Conservation (phyloP, 2,113 vertebrate species). For the Mustela nigripes region DNA sequence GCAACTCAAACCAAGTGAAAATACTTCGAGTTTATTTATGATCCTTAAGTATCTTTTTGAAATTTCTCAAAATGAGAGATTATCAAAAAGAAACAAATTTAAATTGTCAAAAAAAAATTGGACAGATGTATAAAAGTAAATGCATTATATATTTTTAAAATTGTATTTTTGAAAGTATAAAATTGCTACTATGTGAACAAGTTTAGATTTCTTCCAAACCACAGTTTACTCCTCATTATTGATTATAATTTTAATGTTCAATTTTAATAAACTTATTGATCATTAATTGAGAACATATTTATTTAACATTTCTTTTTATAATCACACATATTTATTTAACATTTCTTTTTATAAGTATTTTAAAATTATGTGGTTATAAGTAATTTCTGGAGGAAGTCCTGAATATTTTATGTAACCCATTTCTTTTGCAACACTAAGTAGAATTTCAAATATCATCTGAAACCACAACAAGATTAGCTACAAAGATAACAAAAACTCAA, state of each 20-base stretch:
- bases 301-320: slow-evolving; percentile 32
- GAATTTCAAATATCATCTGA: slow-evolving; percentile 48
- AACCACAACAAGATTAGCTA: background rate
- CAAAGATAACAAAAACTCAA: slow-evolving; percentile 49
- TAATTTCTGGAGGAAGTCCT: background rate
- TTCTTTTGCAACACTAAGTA: background rate
- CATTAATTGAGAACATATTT: background rate
- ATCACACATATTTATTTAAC: background rate
- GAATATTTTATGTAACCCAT: background rate
- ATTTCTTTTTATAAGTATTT: background rate
- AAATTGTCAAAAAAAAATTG: slow-evolving; percentile 34
- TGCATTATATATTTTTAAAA: background rate
- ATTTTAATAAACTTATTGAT: background rate
- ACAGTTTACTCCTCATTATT: background rate
- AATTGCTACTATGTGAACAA: background rate
- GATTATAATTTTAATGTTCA: background rate
- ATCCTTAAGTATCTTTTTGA: background rate
- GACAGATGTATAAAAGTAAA: background rate
- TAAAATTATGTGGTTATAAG: background rate
- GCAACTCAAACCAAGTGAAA: background rate
- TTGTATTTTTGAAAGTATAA: background rate
- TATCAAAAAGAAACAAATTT: slow-evolving; percentile 24
- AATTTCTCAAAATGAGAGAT: background rate
- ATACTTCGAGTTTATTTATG: background rate
- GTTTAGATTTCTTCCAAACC: background rate